A percentile compares a stretch with the other conserved stretches of the same genome.
Conservation (phyloP, 64 coral and sea anemone genomes). For the Catalaphyllia jardinei region DNA sequence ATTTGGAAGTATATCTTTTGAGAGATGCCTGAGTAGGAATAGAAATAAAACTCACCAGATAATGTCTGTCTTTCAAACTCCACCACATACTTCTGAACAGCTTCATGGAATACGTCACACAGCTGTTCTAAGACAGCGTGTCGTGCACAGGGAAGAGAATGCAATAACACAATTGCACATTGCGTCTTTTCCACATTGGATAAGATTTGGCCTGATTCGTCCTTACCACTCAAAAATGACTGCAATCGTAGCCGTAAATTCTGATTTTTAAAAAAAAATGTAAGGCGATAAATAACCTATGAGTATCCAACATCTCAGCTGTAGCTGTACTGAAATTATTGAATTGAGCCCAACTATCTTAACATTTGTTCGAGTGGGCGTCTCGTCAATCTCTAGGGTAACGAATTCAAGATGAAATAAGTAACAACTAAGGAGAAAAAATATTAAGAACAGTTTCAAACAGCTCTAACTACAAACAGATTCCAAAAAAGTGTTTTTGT, state of each 20-base stretch:
- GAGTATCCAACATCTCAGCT: too few relatives aligned
- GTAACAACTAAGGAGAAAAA: not conserved
- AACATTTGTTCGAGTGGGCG: too few relatives aligned
- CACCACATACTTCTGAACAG: slow-evolving; percentile 91
- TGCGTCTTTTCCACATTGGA: slow-evolving; percentile 75
- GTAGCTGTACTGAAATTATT: too few relatives aligned
- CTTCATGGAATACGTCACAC: slow-evolving; percentile 94
- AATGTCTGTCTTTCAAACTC: slow-evolving; percentile 76
- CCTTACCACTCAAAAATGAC: slow-evolving; percentile 58
- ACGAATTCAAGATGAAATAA: not conserved
- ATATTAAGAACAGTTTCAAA: not conserved
- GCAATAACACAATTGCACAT: slow-evolving; percentile 76
- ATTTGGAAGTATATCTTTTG: not conserved
- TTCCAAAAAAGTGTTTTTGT: not conserved
- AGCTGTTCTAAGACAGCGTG: slow-evolving; percentile 92
- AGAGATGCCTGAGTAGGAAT: not conserved
- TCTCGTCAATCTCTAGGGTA: too few relatives aligned
- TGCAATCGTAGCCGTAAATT: slow-evolving; percentile 57
- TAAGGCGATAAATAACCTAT: not conserved
- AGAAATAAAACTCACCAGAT: slow-evolving; percentile 2
- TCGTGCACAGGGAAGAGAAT: slow-evolving; percentile 89
- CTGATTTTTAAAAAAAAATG: not conserved
- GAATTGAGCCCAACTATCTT: too few relatives aligned
- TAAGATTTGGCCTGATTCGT: slow-evolving; percentile 23
- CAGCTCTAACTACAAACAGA: not conserved